Evolutionary conservation across 2,797 vertebrate genomes (phyloP), one percentile per base, ranked within the genome.

Genomic region (Helicolenus hilgendorfi): DNA sequence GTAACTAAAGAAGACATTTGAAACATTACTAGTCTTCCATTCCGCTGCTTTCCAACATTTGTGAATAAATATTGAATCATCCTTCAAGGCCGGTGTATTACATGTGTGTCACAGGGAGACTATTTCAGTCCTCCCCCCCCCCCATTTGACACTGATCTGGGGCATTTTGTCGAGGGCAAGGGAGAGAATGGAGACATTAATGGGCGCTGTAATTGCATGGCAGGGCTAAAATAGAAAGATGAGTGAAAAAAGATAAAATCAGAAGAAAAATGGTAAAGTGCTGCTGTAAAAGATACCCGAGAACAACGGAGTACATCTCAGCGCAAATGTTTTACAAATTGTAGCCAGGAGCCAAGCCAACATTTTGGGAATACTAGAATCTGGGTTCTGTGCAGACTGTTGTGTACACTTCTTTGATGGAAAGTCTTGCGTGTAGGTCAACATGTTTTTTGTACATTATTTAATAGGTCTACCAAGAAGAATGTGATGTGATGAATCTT

Each of bases 171-270:
- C 63, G 77, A 94, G 84, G 82, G 82, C 68, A 78, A 76, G 83
- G 92, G 89, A 92, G 38, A 95, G 77, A 24, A 93, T 27, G 79
- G 89, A 96, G 85, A 86, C 92, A 84, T 91, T 96, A 94, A 94
- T 89, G 90, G 91, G 58, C 72, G 81, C 55, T 58, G 72, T 96
- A 96, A 97, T 91, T 96, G 62, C 83, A 89, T 62, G 86, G 93
- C 64, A 63, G 74, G 63, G 76, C 86, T 89, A 93, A 97, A 92
- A 96, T 90, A 93, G 94, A 97, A 95, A 96, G 93, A 94, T 89
- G 79, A 95, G 93, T 91, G 91, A 92, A 81, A 93, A 96, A 95
- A 90, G 89, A 92, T 90, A 82, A 94, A 87, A 91, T 81, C 82
- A 88, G 80, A 41, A 58, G 80, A 81, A 87, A 87, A 89, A 90